Base-by-base conservation (phyloP, 1,140 invertebrate genomes). In the Augochlora pura region DNA sequence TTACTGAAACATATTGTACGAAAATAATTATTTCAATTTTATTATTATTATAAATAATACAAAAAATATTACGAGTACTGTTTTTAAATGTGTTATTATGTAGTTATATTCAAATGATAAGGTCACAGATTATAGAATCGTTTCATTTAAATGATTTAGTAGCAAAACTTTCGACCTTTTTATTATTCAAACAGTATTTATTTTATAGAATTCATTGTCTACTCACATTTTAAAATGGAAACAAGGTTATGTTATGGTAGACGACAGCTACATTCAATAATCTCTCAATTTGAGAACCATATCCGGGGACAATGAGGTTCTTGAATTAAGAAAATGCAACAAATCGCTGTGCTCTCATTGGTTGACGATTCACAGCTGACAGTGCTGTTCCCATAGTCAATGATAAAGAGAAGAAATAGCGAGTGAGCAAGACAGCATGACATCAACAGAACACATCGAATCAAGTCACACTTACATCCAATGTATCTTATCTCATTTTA, bases 241-340 rank as follows among this genome's bases (percentile, higher is more conserved):
- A 25, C 0, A 9, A 81, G 84, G 73, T 85, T 85, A 85, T 74
- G 62, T 81, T 77, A 64, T 60, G 79, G 75, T 71, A 85, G 80
- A 86, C 82, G 84, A 86, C 67, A 78, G 18, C 27, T 54, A n/a
- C 9, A 65, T 39, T 57, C 12, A n/a, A n/a, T n/a, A n/a, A n/a
- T n/a, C n/a, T n/a, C n/a, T n/a, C n/a, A n/a, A n/a, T n/a, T n/a
- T n/a, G n/a, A n/a, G n/a, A n/a, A n/a, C n/a, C n/a, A n/a, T n/a
- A n/a, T n/a, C n/a, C n/a, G n/a, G n/a, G n/a, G n/a, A n/a, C n/a
- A n/a, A n/a, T n/a, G n/a, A n/a, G n/a, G n/a, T n/a, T n/a, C n/a
- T n/a, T n/a, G n/a, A n/a, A n/a, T n/a, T n/a, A n/a, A n/a, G n/a
- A n/a, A n/a, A n/a, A n/a, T n/a, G n/a, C n/a, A n/a, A n/a, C n/a